Conservation (phyloP, 2,888 invertebrate genomes). For the Automeris io region DNA sequence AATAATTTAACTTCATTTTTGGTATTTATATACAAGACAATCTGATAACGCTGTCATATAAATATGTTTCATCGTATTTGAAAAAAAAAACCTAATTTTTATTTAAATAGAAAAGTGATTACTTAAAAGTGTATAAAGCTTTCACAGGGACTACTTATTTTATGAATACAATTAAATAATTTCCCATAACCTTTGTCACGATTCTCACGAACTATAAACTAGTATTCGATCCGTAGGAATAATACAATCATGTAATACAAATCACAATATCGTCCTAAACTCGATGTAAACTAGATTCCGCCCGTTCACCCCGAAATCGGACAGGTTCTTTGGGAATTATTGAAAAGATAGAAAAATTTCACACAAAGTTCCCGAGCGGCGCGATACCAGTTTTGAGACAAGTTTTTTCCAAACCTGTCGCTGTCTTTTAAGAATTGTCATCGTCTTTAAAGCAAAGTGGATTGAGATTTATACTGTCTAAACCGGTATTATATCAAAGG, state of each 20-base stretch:
- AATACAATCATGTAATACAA: slow-evolving; percentile 20
- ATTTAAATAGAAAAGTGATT: too few relatives aligned
- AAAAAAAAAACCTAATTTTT: too few relatives aligned
- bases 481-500: slow-evolving; percentile 23
- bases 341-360: slow-evolving; percentile 28
- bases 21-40: too few relatives aligned
- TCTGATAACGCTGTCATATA: too few relatives aligned
- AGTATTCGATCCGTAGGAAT: slow-evolving; percentile 19
- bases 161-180: too few relatives aligned
- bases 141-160: too few relatives aligned
- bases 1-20: too few relatives aligned
- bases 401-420: slow-evolving; percentile 47
- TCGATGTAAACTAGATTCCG: slow-evolving; percentile 34
- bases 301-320: slow-evolving; percentile 20
- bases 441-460: not conserved
- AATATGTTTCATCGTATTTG: too few relatives aligned
- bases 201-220: slow-evolving; percentile 17
- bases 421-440: slow-evolving; percentile 22
- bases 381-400: slow-evolving; percentile 6
- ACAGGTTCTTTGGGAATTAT: slow-evolving; percentile 40
- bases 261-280: slow-evolving; percentile 29
- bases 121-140: too few relatives aligned
- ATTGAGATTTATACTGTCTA: slow-evolving; percentile 4
- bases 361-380: slow-evolving; percentile 37
- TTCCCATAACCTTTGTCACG: slow-evolving; percentile 33